Conservation (phyloP, 2,888 invertebrate genomes). For the Melanotus villosus region DNA sequence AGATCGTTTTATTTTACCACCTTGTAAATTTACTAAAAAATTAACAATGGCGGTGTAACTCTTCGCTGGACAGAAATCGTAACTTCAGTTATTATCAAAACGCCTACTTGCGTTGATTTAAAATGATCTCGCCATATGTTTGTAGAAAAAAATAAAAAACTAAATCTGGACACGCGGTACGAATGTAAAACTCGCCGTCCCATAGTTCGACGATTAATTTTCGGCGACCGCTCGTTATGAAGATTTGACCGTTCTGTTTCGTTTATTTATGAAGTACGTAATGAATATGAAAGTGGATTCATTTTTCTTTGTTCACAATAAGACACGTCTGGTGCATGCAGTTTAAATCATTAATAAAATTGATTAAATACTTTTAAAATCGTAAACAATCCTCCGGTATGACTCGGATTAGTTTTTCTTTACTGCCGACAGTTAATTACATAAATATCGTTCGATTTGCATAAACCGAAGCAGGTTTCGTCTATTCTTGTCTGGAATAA, state of each 20-base stretch:
- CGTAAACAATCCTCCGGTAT: no score
- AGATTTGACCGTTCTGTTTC: constrained; percentile 33
- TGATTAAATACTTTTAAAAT: constrained; percentile 26
- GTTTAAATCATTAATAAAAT: constrained; percentile 50
- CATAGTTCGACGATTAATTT: constrained; percentile 42
- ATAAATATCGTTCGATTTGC: no score
- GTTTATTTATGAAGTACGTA: constrained; percentile 44
- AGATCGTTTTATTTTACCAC: no score
- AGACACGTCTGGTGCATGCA: constrained; percentile 43
- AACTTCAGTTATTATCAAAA: constrained; percentile 16
- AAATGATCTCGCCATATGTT: constrained; percentile 28
- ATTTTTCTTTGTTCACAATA: constrained; percentile 49
- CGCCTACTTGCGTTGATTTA: constrained; percentile 22
- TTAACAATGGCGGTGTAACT: no score
- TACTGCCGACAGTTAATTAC: no score
- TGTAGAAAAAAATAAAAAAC: constrained; percentile 27
- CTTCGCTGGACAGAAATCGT: not conserved
- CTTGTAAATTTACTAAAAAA: no score
- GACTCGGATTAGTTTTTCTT: no score
- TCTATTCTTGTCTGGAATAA: no score
- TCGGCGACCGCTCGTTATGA: constrained; percentile 34
- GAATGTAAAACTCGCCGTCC: constrained; percentile 21
- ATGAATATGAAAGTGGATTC: constrained; percentile 49
- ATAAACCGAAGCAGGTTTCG: no score
- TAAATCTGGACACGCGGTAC: constrained; percentile 24